These are phyloP conservation scores for Centroberyx gerrardi DNA, from an alignment of 2,797 vertebrate genomes.

Conservation along the genomic window DNA sequence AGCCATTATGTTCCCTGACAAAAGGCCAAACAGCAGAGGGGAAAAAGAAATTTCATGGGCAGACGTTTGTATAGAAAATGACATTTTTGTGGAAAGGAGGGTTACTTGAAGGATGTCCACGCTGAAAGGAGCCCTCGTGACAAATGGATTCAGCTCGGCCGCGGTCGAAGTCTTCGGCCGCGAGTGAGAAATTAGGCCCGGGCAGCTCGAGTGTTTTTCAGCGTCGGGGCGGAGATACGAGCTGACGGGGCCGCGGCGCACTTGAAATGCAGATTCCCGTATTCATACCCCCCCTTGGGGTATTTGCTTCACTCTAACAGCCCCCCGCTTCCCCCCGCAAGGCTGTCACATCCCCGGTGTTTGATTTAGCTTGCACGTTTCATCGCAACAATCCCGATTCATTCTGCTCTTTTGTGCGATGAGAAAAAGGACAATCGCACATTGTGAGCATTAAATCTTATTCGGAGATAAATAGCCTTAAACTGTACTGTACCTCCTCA, in stretches of 20 bases:
- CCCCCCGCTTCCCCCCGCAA: constrained; percentile 38
- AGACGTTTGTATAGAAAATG: constrained; percentile 53
- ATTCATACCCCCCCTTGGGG: constrained; percentile 54
- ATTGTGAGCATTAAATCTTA: constrained; percentile 37
- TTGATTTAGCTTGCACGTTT: constrained; percentile 57
- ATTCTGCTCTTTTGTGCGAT: constrained; percentile 38
- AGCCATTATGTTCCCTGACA: constrained; percentile 63
- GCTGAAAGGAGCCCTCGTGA: constrained; percentile 45
- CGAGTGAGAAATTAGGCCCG: constrained; percentile 49
- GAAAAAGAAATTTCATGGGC: constrained; percentile 53
- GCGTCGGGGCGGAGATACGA: constrained; percentile 17
- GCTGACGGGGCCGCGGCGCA: constrained; percentile 8
- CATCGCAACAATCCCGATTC: constrained; percentile 43
- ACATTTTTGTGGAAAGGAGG: constrained; percentile 41
- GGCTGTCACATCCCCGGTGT: constrained; percentile 56
- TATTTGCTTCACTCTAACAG: constrained; percentile 52
- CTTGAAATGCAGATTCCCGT: constrained; percentile 71
- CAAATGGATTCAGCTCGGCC: constrained; percentile 37
- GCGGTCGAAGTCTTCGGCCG: constrained; percentile 34
- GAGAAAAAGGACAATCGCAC: constrained; percentile 36
- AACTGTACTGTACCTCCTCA: constrained; percentile 32
- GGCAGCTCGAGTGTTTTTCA: constrained; percentile 23
- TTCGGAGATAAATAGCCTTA: constrained; percentile 44
- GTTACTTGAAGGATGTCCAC: constrained; percentile 35
- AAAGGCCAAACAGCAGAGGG: constrained; percentile 48